These are phyloP conservation scores for Drosophila ogumai DNA, from an alignment of 1,140 invertebrate genomes.

Conservation along the genomic window DNA sequence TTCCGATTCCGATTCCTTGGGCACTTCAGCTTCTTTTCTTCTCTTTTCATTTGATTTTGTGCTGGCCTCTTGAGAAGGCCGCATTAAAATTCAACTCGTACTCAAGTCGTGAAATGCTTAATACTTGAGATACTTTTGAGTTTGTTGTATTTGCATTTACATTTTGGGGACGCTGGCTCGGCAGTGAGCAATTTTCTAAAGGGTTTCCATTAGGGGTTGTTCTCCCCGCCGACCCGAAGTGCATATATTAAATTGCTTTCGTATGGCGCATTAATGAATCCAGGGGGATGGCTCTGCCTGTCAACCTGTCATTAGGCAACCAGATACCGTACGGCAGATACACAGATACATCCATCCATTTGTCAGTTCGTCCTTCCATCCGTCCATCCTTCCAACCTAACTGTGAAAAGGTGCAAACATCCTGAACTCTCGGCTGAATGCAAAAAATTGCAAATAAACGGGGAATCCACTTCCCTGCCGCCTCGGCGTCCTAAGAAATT, in stretches of 20 bases:
- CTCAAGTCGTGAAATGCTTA: conserved; percentile 68
- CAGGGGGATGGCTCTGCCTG: conserved; percentile 13
- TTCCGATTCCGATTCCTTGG: conserved; percentile 39
- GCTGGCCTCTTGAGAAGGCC: conserved; percentile 47
- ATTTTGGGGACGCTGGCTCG: conserved; percentile 39
- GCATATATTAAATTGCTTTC: conserved; percentile 77
- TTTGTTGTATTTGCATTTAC: conserved; percentile 66
- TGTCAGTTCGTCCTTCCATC: conserved; percentile 6
- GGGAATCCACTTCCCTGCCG: conserved; percentile 13
- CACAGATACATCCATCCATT: conserved; percentile 26
- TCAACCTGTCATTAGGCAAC: conserved; percentile 71
- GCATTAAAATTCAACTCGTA: conserved; percentile 76
- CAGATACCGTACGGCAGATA: conserved; percentile 37
- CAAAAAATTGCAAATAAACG: conserved; percentile 57
- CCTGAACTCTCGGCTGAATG: conserved; percentile 47
- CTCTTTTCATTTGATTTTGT: conserved; percentile 15
- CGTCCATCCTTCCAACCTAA: conserved; percentile 19
- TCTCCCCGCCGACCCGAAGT: conserved; percentile 17
- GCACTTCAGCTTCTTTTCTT: conserved; percentile 45
- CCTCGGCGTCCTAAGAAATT: conserved; percentile 64
- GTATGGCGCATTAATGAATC: conserved; percentile 68
- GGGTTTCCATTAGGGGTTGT: conserved; percentile 70
- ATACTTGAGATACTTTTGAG: conserved; percentile 74
- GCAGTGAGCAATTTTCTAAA: conserved; percentile 51
- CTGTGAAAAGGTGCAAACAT: conserved; percentile 73